These are phyloP conservation scores for Sebastes vulpes DNA, from an alignment of 2,797 vertebrate species.

Conservation along the genomic window DNA sequence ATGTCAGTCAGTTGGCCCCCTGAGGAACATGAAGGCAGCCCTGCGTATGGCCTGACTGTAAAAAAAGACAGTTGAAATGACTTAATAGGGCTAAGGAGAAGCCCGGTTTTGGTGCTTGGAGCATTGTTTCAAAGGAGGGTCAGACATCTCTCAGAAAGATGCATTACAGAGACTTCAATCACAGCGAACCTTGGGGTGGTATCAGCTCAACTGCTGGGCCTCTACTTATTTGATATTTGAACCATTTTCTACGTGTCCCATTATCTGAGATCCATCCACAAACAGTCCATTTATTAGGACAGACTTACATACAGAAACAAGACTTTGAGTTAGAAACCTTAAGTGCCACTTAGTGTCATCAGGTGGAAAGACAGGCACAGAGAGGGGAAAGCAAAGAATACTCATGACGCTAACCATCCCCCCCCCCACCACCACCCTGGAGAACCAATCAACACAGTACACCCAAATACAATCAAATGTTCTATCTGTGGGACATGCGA, in stretches of 20 bases:
- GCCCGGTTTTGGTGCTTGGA: constrained; percentile 5
- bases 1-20: constrained; percentile 48
- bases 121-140: constrained; percentile 14
- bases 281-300: background rate
- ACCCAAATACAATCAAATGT: constrained; percentile 73
- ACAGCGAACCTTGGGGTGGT: background rate
- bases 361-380: background rate
- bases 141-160: background rate
- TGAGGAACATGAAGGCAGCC: constrained; percentile 24
- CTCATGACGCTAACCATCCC: constrained; percentile 16
- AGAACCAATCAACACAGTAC: constrained; percentile 64
- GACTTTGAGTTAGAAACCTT: constrained; percentile 8
- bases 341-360: constrained; percentile 8
- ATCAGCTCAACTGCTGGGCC: background rate
- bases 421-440: constrained; percentile 24
- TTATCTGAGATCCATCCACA: background rate
- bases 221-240: constrained; percentile 22
- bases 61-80: constrained; percentile 38
- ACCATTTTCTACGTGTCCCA: background rate
- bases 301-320: background rate
- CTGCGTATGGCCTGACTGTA: constrained; percentile 40
- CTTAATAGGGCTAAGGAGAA: constrained; percentile 19
- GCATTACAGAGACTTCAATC: constrained; percentile 10
- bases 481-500: constrained; percentile 79
- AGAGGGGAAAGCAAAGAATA: background rate